A percentile compares a stretch with the other conserved stretches of the same genome.
Evolutionary conservation across 2,888 invertebrate species (phyloP).

Genomic region (Andricus curvator): DNA sequence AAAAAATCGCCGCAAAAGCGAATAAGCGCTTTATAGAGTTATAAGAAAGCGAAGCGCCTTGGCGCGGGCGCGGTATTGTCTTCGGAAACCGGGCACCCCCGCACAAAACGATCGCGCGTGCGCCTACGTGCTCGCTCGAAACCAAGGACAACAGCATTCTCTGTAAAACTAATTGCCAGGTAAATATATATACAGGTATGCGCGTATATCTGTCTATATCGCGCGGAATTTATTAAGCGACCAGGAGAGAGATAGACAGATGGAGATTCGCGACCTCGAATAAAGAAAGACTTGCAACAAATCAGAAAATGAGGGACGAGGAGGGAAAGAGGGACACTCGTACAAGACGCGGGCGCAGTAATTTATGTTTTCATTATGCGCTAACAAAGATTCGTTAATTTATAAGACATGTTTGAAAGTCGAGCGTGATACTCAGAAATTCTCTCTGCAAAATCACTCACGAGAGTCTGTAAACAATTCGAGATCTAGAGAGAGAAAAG

Average conservation of each 20-base stretch:
- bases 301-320: slow-evolving; percentile 33
- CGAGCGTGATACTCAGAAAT: slow-evolving; percentile 23
- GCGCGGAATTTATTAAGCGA: slow-evolving; percentile 60
- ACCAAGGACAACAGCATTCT: slow-evolving; percentile 77
- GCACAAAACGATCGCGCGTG: slow-evolving; percentile 65
- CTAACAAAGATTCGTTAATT: slow-evolving; percentile 64
- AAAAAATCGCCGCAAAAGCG: slow-evolving; percentile 47
- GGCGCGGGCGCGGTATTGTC: slow-evolving; percentile 52
- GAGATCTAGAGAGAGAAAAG: not conserved
- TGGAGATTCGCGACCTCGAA: slow-evolving; percentile 49
- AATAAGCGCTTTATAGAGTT: slow-evolving; percentile 52
- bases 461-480: not conserved
- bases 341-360: slow-evolving; percentile 60
- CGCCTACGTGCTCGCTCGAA: slow-evolving; percentile 61
- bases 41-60: slow-evolving; percentile 53
- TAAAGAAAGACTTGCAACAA: slow-evolving; percentile 37
- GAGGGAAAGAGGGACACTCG: slow-evolving; percentile 45
- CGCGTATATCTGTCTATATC: slow-evolving; percentile 55
- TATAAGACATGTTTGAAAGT: slow-evolving; percentile 33
- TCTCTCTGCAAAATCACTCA: not conserved
- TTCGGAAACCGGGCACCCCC: slow-evolving; percentile 63
- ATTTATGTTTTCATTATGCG: slow-evolving; percentile 70
- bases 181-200: slow-evolving; percentile 70
- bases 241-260: slow-evolving; percentile 47
- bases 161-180: slow-evolving; percentile 76